Evolutionary conservation across 1,140 invertebrate species (phyloP), one percentile per base, ranked within the genome.

Genomic region (Hypothenemus hampei): DNA sequence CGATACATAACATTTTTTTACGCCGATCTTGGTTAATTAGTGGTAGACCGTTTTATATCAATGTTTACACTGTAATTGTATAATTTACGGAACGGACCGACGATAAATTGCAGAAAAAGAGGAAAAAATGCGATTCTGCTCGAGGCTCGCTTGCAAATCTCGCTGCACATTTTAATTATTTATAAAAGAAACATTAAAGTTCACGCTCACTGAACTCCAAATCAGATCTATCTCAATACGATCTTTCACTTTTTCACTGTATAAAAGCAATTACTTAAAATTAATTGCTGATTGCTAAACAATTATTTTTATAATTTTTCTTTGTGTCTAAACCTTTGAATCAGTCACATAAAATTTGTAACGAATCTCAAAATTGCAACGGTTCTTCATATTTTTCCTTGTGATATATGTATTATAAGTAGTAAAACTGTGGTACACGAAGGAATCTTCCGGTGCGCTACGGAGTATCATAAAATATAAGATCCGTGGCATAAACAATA

Each of bases 61-160:
- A 20, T 35, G 33, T 48, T 48, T 48, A 48, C 33, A 48, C 46
- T 36, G 33, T 48, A 48, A 48, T 36, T 48, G 33, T 48, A 36
- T 48, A 48, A 36, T 31, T 48, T 48, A 48, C 31, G n/a, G 21
- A 48, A 15, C 6, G 19, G 23, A 21, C 15, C n/a, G 46, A 48
- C 37, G 22, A 48, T 48, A 36, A 35, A 37, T 48, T 45, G 40
- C 11, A 22, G 11, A 16, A 43, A 22, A 16, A 11, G 19, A 16
- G 24, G 43, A 48, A 47, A 48, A 48, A 48, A 37, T 48, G 46
- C 46, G 8, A n/a, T 19, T 36, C 31, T 48, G 18, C 22, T 36
- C 21, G 11, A 36, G 19, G 33, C 37, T 48, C 29, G 46, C n/a
- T 48, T 22, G 46, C 46, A 48, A 36, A 48, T 35, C 31, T 13